A percentile compares a stretch with the other conserved stretches of the same genome.
Evolutionary conservation across 2,797 vertebrate species (phyloP).

Genomic region (Phalanger gymnotis): DNA sequence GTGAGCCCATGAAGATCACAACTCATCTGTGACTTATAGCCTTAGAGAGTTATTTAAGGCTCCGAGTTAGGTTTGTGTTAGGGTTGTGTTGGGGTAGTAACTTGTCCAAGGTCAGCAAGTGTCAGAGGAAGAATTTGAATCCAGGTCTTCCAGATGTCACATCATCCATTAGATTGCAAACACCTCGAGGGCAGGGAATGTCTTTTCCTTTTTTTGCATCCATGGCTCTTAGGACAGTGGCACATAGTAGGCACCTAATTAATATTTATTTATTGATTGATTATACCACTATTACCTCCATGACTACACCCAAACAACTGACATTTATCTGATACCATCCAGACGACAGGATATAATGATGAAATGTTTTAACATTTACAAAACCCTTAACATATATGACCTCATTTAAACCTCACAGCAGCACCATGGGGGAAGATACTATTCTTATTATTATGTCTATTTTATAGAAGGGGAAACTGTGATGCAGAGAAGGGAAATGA

Average conservation of each 20-base stretch:
- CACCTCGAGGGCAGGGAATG: background rate
- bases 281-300: background rate
- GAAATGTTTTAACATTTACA: background rate
- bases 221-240: background rate
- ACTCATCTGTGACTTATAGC: background rate
- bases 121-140: background rate
- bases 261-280: background rate
- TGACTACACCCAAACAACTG: background rate
- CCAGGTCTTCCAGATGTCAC: background rate
- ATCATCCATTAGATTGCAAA: background rate
- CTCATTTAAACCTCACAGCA: background rate
- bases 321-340: background rate
- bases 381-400: background rate
- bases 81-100: background rate
- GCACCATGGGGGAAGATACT: background rate
- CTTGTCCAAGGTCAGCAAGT: background rate
- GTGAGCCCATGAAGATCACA: background rate
- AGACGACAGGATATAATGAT: background rate
- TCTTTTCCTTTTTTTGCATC: background rate
- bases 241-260: background rate
- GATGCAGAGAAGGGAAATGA: background rate
- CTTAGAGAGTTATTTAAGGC: background rate
- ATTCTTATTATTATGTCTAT: background rate
- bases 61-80: background rate
- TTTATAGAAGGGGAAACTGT: background rate